These are phyloP conservation scores for Acanthochromis polyacanthus DNA, from an alignment of 2,113 vertebrate species.

Conservation along the genomic window DNA sequence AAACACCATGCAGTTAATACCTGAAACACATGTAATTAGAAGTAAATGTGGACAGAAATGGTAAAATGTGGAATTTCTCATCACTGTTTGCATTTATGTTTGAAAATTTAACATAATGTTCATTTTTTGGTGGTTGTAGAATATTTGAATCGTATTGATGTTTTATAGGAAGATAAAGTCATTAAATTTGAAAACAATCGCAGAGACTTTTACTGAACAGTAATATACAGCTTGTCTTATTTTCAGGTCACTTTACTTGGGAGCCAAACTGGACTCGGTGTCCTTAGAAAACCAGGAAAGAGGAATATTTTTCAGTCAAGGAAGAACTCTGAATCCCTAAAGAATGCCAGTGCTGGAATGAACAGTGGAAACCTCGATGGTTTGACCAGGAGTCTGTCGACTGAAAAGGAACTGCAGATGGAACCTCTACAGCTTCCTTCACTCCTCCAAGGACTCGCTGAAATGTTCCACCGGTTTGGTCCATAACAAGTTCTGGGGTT, in stretches of 20 bases:
- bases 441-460: not conserved
- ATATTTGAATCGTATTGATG: too few species aligned
- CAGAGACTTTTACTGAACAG: not conserved
- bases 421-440: not conserved
- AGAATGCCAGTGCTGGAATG: not conserved
- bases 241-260: constrained; percentile 33
- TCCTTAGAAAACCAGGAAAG: not conserved
- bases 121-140: not conserved
- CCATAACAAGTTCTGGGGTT: too few species aligned
- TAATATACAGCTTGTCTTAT: not conserved
- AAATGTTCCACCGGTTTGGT: too few species aligned
- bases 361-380: not conserved
- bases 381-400: not conserved
- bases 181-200: not conserved
- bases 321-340: too few species aligned
- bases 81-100: not conserved
- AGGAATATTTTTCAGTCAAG: constrained; percentile 3
- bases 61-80: too few species aligned
- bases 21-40: too few species aligned
- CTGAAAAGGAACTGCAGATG: not conserved
- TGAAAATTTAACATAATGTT: not conserved
- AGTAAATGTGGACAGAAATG: too few species aligned
- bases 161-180: not conserved
- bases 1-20: too few species aligned
- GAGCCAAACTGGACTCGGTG: not conserved